Evolutionary conservation across 2,113 vertebrate species (phyloP).

Genomic region (Vulpes ferrilata): DNA sequence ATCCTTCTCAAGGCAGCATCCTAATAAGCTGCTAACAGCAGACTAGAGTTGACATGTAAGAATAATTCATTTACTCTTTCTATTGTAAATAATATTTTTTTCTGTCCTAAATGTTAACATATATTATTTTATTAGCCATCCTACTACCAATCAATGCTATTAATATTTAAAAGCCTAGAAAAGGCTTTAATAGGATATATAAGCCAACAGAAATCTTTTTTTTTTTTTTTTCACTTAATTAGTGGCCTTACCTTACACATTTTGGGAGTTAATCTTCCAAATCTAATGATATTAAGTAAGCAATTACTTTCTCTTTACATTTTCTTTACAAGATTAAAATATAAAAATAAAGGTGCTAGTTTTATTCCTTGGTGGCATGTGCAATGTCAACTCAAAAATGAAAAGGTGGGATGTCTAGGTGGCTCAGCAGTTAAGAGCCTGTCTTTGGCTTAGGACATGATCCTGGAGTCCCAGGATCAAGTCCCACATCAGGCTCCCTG

Average conservation of each 20-base stretch:
- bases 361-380: background rate
- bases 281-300: background rate
- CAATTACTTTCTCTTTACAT: background rate
- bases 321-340: slow-evolving; percentile 16
- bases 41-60: background rate
- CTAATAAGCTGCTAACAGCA: background rate
- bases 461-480: no score
- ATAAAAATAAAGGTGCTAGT: background rate
- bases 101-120: background rate
- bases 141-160: background rate
- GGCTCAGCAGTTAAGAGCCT: no score
- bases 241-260: background rate
- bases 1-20: background rate
- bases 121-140: background rate
- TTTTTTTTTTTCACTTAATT: background rate
- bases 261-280: background rate
- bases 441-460: no score
- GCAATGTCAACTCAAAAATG: background rate
- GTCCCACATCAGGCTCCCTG: no score
- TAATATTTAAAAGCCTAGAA: background rate
- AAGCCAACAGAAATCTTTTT: background rate
- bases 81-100: background rate
- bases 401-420: background rate
- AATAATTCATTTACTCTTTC: background rate
- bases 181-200: background rate